Base-by-base conservation (phyloP, 2,888 invertebrate species). In the Heteromyza rotundicornis region DNA sequence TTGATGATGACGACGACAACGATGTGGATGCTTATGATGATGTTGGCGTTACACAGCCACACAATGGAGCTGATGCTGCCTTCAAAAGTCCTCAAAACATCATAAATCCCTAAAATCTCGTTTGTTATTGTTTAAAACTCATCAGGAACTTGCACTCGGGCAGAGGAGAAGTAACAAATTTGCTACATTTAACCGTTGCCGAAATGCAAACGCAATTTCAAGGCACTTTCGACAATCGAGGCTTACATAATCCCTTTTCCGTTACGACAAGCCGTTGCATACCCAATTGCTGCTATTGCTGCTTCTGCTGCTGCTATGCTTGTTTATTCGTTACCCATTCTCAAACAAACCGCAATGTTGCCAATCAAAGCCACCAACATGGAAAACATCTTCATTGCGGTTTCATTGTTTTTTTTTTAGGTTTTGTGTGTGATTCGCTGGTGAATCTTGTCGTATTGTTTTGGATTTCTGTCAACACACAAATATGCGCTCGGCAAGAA, bases 61-160 rank as follows among this genome's bases (percentile, higher is more conserved):
- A 14, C 20, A 32, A 19, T 8, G 32, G n/a, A n/a, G n/a, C n/a
- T n/a, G n/a, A n/a, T n/a, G 5, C 12, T 16, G 53, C 8, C 20
- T 16, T 7, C 22, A 35, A 40, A 40, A 20, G 20, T 47, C 17
- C 47, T 2, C 47, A 47, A 47, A 63, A 62, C 75, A 70, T 71
- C 74, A 77, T 74, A 75, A 77, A 77, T 76, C 74, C 75, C 68
- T 68, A 57, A 75, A 75, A 76, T 72, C 75, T 73, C 64, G 70
- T 62, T 65, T 75, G 76, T 75, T 76, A 74, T 74, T 76, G 74
- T 75, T 76, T 66, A 74, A 70, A 75, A 77, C 61, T 68, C 70
- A 66, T 60, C 51, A 56, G 19, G 19, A 54, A 51, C 14, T n/a
- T n/a, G n/a, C n/a, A n/a, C n/a, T n/a, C n/a, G n/a, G n/a, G n/a